A percentile compares a stretch with the other conserved stretches of the same genome.
phyloP scores from a whole-genome alignment of 2,888 invertebrate species.

The Melolontha melolontha region DNA sequence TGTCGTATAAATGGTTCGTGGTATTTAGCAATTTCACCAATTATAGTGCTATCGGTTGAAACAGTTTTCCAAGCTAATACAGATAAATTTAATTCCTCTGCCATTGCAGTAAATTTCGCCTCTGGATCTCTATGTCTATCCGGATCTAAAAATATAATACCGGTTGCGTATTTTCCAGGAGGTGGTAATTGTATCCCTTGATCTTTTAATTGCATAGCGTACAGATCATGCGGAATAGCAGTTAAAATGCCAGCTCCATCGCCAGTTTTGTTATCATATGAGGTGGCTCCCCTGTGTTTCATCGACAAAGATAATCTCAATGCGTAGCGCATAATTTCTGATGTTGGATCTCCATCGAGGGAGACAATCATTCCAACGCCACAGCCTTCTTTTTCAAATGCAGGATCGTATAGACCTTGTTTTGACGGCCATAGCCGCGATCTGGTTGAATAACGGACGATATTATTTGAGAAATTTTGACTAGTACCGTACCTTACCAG shows the following conservation, averaged over 20 bases:
- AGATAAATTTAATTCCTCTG: slow-evolving; percentile 82
- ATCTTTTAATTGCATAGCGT: slow-evolving; percentile 73
- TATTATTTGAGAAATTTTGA: too few relatives aligned
- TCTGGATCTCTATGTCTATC: slow-evolving; percentile 83
- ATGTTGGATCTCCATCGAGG: slow-evolving; percentile 93
- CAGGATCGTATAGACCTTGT: slow-evolving; percentile 96
- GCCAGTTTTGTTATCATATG: slow-evolving; percentile 99
- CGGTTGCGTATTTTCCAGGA: slow-evolving; percentile 93
- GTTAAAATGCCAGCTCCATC: slow-evolving; percentile 98
- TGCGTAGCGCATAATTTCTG: slow-evolving; percentile 97
- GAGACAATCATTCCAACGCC: slow-evolving; percentile 99
- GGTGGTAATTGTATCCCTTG: slow-evolving; percentile 86
- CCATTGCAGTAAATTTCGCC: slow-evolving; percentile 83
- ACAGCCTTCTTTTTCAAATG: slow-evolving; percentile 96
- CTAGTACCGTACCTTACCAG: too few relatives aligned
- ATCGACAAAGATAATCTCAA: slow-evolving; percentile 94
- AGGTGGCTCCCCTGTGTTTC: slow-evolving; percentile 99
- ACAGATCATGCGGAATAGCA: slow-evolving; percentile 96
- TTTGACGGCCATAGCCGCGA: slow-evolving; percentile 84
- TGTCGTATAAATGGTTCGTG: slow-evolving; percentile 97
- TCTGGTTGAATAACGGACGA: slow-evolving; percentile 57
- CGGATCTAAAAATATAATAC: slow-evolving; percentile 94
- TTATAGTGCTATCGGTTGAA: slow-evolving; percentile 85
- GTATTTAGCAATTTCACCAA: slow-evolving; percentile 92
- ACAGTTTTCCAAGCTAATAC: slow-evolving; percentile 96